Base-by-base conservation (phyloP, 2,113 vertebrate genomes). In the Cyphomyrus discorhynchus region DNA sequence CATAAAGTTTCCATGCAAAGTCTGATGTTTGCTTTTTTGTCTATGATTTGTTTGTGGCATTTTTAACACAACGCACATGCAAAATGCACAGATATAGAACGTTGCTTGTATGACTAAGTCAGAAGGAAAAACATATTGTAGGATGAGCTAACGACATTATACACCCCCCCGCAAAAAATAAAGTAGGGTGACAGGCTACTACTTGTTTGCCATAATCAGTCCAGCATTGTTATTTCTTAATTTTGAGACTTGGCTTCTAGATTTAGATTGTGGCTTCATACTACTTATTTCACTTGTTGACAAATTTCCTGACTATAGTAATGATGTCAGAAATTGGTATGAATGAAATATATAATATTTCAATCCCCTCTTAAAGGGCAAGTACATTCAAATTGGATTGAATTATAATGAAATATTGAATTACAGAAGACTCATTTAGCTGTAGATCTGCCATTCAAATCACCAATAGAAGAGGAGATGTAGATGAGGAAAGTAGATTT, bases 401-500 rank as follows among this genome's bases (percentile, higher is more conserved):
- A 84, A 47, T 84, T 84, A 84, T 84, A 21, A 21, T 84, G 82
- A n/a, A 13, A 45, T 84, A 84, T 47, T 84, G 82, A 84, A 46
- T 84, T 84, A 84, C 82, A 84, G 82, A 84, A 84, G 82, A 47
- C 82, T 84, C 82, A n/a, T n/a, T 84, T 15, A 84, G 82, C 21
- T 84, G 39, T 46, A 83, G 80, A 83, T 83, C 80, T 83, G 45
- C 82, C 82, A 84, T 39, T 31, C 85, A 31, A 35, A 31, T 53
- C 50, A 19, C 49, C 47, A 53, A 27, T 11, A 35, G 31, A 87
- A 49, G 47, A 50, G 17, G 10, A 47, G 49, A 52, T n/a, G 39
- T 35, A 15, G 50, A 53, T 35, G 31, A 21, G 85, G 50, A 53
- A 87, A 35, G 49, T 56, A 39, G 85, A 87, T 87, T 53, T 53